Evolutionary conservation across 2,113 vertebrate genomes (phyloP).

Genomic region (Morone saxatilis): DNA sequence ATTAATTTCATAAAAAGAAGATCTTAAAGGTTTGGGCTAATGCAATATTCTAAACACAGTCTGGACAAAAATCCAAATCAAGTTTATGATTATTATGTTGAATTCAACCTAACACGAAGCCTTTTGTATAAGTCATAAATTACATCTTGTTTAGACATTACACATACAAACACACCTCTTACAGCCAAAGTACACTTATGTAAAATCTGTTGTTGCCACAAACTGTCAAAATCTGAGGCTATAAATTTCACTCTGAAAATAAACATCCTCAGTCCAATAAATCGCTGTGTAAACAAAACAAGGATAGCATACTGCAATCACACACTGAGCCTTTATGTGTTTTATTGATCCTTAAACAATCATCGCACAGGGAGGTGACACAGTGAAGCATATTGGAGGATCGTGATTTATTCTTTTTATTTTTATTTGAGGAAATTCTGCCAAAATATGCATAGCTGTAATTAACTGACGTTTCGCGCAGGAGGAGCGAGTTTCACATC

Average conservation of each 20-base stretch:
- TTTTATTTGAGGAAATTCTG: conserved; percentile 22
- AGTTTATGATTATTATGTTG: neutral
- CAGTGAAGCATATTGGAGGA: conserved; percentile 5
- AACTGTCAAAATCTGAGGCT: neutral
- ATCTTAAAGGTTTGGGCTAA: neutral
- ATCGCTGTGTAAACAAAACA: conserved; percentile 47
- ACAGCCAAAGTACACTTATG: neutral
- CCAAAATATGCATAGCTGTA: conserved; percentile 29
- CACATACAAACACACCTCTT: conserved; percentile 5
- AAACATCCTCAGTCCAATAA: conserved; percentile 43
- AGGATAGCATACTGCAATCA: conserved; percentile 9
- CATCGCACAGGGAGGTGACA: conserved; percentile 11
- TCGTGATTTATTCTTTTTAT: conserved; percentile 16
- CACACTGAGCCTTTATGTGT: conserved; percentile 33
- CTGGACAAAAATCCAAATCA: neutral
- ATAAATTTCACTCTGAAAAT: conserved; percentile 46
- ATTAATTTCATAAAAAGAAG: neutral
- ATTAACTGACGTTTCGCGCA: conserved; percentile 48
- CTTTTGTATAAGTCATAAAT: neutral
- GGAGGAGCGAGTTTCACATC: conserved; percentile 16
- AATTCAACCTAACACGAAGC: neutral
- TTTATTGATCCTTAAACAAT: conserved; percentile 56
- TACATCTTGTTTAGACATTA: neutral
- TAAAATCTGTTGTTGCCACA: conserved; percentile 4
- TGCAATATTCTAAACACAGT: neutral